Base-by-base conservation (phyloP, 64 coral and sea anemone species). In the Actinia tenebrosa region DNA sequence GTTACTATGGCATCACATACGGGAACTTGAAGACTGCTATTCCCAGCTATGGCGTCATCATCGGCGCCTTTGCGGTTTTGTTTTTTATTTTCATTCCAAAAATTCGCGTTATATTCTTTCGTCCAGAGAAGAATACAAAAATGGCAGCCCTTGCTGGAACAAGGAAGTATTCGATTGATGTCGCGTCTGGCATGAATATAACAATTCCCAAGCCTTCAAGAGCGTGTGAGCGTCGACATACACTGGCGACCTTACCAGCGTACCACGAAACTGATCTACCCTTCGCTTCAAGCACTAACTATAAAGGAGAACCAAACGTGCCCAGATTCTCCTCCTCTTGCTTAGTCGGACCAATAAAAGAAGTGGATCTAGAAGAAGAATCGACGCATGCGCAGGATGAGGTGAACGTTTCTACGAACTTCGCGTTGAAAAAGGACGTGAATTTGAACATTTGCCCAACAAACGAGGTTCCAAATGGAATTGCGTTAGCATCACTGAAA, bases 61-160 rank as follows among this genome's bases (percentile, higher is more conserved):
- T 88, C 9, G 88, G 94, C 44, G 94, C 91, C 15, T 97, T 93
- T 62, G 71, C 85, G 23, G 86, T 87, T 37, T 90, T 97, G 54
- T 88, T 90, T 17, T 87, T 93, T 19, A 87, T 97, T 59, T 93
- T 97, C 60, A 42, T 93, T 3, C 94, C 94, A 25, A 93, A 97
- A 80, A 72, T 97, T 45, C 71, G 89, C 43, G 82, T 97, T 8
- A 93, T 97, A n/a, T 88, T 97, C 19, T 93, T 93, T 46, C 86
- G 85, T 23, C 91, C 94, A 3, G 91, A 93, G 37, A 93, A 90
- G 56, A 97, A 97, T 85, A 97, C 94, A 16, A 93, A 87, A 47
- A 84, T 78, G 16, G 94, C 94, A 3, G 89, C 91, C 7, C 47
- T 97, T 60, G 91, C 85, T 13, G 92, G 88, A 15, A 97, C 94